Conservation (phyloP, 2,113 vertebrate genomes). For the Sorex araneus region DNA sequence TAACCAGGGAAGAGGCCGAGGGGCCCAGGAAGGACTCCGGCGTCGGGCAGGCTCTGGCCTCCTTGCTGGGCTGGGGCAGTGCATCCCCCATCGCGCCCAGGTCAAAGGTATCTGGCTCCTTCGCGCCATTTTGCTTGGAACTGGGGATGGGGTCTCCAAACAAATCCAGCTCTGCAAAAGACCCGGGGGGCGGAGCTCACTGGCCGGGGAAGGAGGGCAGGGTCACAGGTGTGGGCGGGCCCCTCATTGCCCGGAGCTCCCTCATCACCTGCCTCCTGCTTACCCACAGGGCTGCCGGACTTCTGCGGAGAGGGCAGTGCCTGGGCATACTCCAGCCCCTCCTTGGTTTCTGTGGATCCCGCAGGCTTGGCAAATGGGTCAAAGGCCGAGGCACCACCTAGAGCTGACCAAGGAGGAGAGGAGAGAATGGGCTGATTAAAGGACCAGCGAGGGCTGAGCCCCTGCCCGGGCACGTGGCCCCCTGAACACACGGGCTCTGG, state of each 20-base stretch:
- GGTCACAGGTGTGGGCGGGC: background rate
- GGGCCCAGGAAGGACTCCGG: constrained; percentile 96
- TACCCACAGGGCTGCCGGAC: constrained; percentile 92
- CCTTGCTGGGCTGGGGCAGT: constrained; percentile 87
- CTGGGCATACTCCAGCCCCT: constrained; percentile 80
- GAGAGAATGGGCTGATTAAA: constrained; percentile 5
- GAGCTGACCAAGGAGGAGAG: constrained; percentile 27
- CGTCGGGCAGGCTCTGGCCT: constrained; percentile 89
- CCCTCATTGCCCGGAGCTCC: background rate
- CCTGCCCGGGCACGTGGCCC: background rate
- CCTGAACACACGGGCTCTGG: background rate
- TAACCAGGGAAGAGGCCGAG: constrained; percentile 94
- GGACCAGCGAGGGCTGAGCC: background rate
- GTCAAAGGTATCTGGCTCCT: constrained; percentile 91
- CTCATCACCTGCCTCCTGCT: constrained; percentile 69
- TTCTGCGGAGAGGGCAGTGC: constrained; percentile 76
- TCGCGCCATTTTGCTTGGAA: constrained; percentile 89
- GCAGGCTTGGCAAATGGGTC: constrained; percentile 91
- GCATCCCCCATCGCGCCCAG: constrained; percentile 90
- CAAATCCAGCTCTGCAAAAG: constrained; percentile 91
- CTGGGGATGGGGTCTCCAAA: constrained; percentile 94
- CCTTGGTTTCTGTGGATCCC: constrained; percentile 82
- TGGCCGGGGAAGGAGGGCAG: background rate
- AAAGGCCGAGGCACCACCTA: constrained; percentile 86
- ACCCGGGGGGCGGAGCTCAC: background rate